A percentile compares a stretch with the other conserved stretches of the same genome.
These are phyloP conservation scores for Agrochola litura DNA, from an alignment of 2,888 invertebrate species.

Conservation along the genomic window DNA sequence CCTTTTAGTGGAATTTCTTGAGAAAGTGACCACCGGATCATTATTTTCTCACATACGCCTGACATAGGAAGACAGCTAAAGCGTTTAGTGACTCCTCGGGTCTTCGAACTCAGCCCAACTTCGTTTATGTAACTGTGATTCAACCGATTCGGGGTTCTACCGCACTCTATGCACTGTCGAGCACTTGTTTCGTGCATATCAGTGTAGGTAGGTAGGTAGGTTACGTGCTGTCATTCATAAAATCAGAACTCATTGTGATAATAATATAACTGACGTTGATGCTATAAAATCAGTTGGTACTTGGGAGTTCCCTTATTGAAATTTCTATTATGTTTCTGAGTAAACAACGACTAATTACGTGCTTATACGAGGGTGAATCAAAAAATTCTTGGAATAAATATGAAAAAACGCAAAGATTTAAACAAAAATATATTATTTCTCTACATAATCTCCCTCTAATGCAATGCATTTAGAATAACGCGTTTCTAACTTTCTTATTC, in stretches of 20 bases:
- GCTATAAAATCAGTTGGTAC: neutral
- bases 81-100: neutral
- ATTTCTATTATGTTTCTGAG: neutral
- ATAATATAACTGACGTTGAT: neutral
- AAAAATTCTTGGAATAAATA: no score
- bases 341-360: neutral
- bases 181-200: neutral
- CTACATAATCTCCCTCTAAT: no score
- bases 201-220: neutral
- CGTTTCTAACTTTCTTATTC: no score
- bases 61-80: neutral
- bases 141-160: neutral
- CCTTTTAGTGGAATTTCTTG: neutral
- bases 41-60: neutral
- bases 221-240: constrained; percentile 11
- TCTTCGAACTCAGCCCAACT: neutral
- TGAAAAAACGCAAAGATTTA: no score
- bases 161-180: neutral
- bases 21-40: neutral
- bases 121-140: neutral
- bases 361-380: no score
- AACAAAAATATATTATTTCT: no score
- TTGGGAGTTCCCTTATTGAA: constrained; percentile 1
- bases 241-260: neutral
- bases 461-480: no score